These are phyloP conservation scores for Megaceryle alcyon DNA, from an alignment of 2,797 vertebrate genomes.

Conservation along the genomic window DNA sequence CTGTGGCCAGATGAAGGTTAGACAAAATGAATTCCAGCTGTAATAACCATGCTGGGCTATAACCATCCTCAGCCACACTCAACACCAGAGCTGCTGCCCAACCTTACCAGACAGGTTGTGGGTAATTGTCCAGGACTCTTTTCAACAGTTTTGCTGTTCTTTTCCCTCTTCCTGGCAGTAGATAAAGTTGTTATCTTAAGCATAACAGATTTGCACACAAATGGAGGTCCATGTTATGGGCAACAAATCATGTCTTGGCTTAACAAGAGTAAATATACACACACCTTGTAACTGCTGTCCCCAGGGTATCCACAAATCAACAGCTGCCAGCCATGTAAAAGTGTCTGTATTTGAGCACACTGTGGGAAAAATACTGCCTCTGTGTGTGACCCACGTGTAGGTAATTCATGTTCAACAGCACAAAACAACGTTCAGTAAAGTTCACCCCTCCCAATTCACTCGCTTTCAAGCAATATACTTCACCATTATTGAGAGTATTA, in stretches of 20 bases:
- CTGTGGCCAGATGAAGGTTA: background rate
- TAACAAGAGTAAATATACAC: background rate
- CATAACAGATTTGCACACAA: background rate
- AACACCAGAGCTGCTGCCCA: background rate
- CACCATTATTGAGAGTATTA: background rate
- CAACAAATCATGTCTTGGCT: background rate
- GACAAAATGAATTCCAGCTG: background rate
- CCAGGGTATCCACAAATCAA: slow-evolving; percentile 18
- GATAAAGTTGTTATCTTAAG: slow-evolving; percentile 8
- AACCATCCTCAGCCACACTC: rapidly evolving
- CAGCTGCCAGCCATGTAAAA: background rate
- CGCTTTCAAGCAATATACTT: background rate
- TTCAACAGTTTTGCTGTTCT: background rate
- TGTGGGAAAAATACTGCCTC: background rate
- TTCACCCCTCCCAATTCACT: background rate
- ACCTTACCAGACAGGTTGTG: background rate
- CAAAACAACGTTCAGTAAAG: background rate
- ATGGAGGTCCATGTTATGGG: background rate
- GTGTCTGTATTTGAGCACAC: background rate
- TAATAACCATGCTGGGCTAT: background rate
- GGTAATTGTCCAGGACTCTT: background rate
- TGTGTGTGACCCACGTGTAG: background rate
- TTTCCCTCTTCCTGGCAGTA: background rate
- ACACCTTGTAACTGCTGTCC: background rate
- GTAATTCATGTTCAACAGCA: background rate